Evolutionary conservation across 2,888 invertebrate species (phyloP), one percentile per base, ranked within the genome.

Genomic region (Nephrotoma guestfalica): DNA sequence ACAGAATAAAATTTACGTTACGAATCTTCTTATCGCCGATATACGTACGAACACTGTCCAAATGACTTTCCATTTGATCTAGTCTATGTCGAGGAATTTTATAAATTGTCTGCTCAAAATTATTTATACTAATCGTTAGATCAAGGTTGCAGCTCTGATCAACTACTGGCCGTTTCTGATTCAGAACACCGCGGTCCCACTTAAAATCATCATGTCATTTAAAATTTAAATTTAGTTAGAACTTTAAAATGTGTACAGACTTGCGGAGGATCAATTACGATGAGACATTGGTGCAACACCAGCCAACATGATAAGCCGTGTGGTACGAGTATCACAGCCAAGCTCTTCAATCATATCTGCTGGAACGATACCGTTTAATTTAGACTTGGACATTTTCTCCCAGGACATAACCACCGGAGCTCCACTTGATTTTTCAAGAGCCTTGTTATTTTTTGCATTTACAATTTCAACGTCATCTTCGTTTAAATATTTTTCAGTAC

Each of bases 311-410:
- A 98, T 94, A 45, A 99, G 92, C 87, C 99, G 93, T 2, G 97
- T 97, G 15, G 97, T 96, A n/a, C n/a, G n/a, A n/a, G n/a, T n/a
- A 91, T 99, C 99, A 88, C 96, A 94, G 1, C 99, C 98, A 92
- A 96, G 96, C 88, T 94, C 93, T 0, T 93, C 90, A 86, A 99
- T 93, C 90, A 99, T 94, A 86, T 95, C 94, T 88, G 94, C 93
- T 11, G 99, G 99, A 91, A 97, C 97, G n/a, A 97, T 96, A 0
- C 99, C 99, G 92, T 99, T 99, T 88, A 95, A 93, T 91, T 99
- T 99, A 0, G 99, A 99, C 92, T 99, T 99, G 89, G 98, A 98
- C 99, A 99, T 99, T 93, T 99, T 99, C 90, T 99, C 99, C 97
- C 97, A 99, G 42, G 94, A 92, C 88, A 94, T 93, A 11, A 93